Percentiles rank a stretch among this genome's conserved stretches.
Conservation (phyloP, 2,797 vertebrate genomes). For the Acipenser ruthenus region DNA sequence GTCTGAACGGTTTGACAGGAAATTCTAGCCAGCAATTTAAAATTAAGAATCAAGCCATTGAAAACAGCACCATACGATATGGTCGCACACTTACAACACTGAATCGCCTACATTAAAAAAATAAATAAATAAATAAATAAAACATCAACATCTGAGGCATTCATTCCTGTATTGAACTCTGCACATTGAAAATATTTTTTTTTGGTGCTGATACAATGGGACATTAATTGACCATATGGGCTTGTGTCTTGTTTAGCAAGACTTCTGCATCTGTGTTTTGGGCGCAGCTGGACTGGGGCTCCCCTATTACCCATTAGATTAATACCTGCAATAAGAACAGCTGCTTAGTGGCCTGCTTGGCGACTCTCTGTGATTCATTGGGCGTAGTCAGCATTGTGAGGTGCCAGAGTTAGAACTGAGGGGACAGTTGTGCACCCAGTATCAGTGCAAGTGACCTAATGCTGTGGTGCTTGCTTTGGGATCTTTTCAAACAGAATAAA, state of each 20-base stretch:
- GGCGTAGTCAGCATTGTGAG: conserved; percentile 43
- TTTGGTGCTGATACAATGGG: conserved; percentile 9
- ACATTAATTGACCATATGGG: conserved; percentile 26
- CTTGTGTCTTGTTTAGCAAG: conserved; percentile 14
- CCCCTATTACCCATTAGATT: conserved; percentile 31
- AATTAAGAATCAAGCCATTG: too few relatives aligned
- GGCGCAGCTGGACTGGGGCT: conserved; percentile 51
- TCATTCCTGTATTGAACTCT: too few relatives aligned
- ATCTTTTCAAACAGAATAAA: conserved; percentile 27
- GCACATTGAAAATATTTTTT: too few relatives aligned
- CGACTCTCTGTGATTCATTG: conserved; percentile 51
- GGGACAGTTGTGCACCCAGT: conserved; percentile 1
- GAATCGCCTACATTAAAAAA: too few relatives aligned
- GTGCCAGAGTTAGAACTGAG: conserved; percentile 37
- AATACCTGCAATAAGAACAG: conserved; percentile 45
- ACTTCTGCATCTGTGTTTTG: conserved; percentile 25
- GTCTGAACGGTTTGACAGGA: too few relatives aligned
- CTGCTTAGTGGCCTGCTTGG: conserved; percentile 48
- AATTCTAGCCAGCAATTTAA: too few relatives aligned
- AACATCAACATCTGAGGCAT: too few relatives aligned
- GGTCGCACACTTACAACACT: too few relatives aligned
- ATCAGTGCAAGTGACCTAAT: too few relatives aligned
- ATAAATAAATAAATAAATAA: too few relatives aligned
- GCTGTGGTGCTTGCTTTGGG: conserved; percentile 10
- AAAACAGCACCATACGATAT: too few relatives aligned